phyloP scores from a whole-genome alignment of 2,888 invertebrate genomes.

The Heteropelma amictum region DNA sequence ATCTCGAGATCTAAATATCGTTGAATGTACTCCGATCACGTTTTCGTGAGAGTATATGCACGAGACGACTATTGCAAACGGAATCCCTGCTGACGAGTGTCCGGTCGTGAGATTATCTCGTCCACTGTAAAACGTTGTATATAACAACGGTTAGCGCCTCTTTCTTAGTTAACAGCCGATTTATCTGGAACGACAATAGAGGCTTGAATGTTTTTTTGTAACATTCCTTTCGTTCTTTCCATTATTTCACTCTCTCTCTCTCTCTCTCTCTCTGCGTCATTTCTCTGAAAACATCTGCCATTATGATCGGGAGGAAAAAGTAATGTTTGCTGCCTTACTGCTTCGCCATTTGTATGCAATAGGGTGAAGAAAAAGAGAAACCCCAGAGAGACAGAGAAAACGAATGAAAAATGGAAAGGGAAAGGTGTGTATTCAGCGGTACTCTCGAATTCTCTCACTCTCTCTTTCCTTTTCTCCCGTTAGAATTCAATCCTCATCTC shows the following conservation, averaged over 20 bases:
- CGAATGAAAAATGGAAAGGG: neutral
- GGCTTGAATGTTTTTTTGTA: conserved; percentile 13
- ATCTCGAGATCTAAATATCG: conserved; percentile 20
- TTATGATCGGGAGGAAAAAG: neutral
- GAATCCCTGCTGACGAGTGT: neutral
- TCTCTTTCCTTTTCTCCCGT: conserved; percentile 17
- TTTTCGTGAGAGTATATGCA: conserved; percentile 24
- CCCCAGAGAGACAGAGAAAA: conserved; percentile 19
- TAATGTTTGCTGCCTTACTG: neutral
- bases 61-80: neutral
- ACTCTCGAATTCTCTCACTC: conserved; percentile 11
- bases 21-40: conserved; percentile 37
- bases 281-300: neutral
- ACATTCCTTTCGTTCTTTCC: neutral
- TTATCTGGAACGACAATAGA: conserved; percentile 9
- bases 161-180: neutral
- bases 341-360: conserved; percentile 34
- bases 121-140: too few species aligned
- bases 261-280: neutral
- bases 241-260: neutral
- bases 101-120: too few species aligned
- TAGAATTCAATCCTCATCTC: conserved; percentile 29
- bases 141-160: too few species aligned
- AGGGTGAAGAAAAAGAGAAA: conserved; percentile 6
- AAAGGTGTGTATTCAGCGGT: neutral